These are phyloP conservation scores for Pentalonia nigronervosa DNA, from an alignment of 1,140 invertebrate species.

Conservation along the genomic window DNA sequence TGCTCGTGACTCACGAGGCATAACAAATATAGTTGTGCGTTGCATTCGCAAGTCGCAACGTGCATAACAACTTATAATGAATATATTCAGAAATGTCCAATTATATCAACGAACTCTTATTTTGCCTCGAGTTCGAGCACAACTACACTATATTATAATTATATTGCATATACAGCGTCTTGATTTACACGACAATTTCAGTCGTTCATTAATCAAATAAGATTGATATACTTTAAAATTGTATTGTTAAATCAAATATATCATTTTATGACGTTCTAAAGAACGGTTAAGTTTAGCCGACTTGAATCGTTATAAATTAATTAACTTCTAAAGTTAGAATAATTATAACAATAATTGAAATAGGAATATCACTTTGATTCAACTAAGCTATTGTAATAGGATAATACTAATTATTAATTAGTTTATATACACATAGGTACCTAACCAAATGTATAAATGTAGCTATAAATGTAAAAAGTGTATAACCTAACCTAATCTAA, in stretches of 20 bases:
- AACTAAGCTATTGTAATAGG: no score
- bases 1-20: neutral
- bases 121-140: neutral
- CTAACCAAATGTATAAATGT: neutral
- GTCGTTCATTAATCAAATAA: slow-evolving; percentile 13
- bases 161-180: neutral
- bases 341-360: slow-evolving; percentile 7
- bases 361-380: neutral
- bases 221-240: neutral
- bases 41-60: neutral
- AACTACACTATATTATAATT: neutral
- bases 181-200: neutral
- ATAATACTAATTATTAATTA: neutral
- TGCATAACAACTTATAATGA: neutral
- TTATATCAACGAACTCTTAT: neutral
- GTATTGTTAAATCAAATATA: neutral
- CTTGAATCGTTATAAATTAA: neutral
- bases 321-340: slow-evolving; percentile 20
- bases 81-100: neutral
- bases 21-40: neutral
- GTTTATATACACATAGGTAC: neutral
- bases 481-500: neutral
- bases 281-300: neutral
- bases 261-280: neutral
- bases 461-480: neutral